Percentiles rank a stretch among this genome's conserved stretches.
Evolutionary conservation across 2,113 vertebrate genomes (phyloP).

Genomic region (Pachycephala philippinensis): DNA sequence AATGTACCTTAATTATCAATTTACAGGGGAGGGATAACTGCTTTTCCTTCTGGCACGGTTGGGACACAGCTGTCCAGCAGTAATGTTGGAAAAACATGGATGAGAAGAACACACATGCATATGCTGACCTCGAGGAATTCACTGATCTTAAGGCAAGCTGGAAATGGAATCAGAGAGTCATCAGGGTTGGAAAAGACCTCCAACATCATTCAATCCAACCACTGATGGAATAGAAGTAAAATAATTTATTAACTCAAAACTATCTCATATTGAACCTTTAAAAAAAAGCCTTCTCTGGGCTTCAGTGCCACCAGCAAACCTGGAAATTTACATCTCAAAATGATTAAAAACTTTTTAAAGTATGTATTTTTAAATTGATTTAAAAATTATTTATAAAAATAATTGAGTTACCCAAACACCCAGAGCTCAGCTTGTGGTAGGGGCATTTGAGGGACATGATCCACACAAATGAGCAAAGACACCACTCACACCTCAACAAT

Average conservation of each 20-base stretch:
- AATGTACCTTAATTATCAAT: conserved; percentile 84
- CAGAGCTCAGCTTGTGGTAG: neutral
- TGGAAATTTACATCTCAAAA: neutral
- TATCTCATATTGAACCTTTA: neutral
- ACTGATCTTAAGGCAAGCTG: conserved; percentile 88
- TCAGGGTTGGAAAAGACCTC: neutral
- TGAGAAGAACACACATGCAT: conserved; percentile 85
- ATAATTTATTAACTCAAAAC: neutral
- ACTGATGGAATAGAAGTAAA: neutral
- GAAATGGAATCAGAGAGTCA: neutral
- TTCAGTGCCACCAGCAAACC: neutral
- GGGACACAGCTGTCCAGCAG: conserved; percentile 49
- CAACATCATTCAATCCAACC: neutral
- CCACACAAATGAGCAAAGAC: neutral
- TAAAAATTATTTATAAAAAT: neutral
- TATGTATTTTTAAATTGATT: rapidly evolving
- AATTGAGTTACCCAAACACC: neutral
- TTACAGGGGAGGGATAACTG: conserved; percentile 75
- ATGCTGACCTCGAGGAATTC: conserved; percentile 86
- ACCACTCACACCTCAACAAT: neutral
- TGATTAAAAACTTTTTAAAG: neutral
- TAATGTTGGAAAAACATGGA: conserved; percentile 88
- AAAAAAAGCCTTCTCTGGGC: neutral
- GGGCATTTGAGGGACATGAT: neutral
- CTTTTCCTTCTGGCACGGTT: conserved; percentile 15